Base-by-base conservation (phyloP, 2,888 invertebrate species). In the Phlogophora meticulosa region DNA sequence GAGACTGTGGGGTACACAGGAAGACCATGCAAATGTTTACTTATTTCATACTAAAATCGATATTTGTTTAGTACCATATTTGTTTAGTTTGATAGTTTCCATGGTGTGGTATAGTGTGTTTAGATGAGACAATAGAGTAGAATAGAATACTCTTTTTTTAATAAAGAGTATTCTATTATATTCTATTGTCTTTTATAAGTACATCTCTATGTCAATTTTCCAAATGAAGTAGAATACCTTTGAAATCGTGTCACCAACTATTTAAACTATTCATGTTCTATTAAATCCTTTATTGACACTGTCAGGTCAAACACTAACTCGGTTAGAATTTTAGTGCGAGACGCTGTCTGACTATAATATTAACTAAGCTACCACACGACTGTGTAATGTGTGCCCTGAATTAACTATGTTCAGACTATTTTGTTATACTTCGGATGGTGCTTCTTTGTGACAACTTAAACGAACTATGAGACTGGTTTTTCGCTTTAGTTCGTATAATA, bases 231-330 rank as follows among this genome's bases (percentile, higher is more conserved):
- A 28, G 28, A 46, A 60, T 51, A 40, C 46, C 42, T 32, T 20
- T 10, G 10, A 36, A 36, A 34, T 60, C 17, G 20, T 32, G 15
- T 58, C 28, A 52, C 46, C 7, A 65, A 51, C 55, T 20, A 22
- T 28, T 28, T 49, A 22, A 58, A 64, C 49, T 45, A 56, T 59
- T 52, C 20, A 52, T 38, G 55, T 43, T 46, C 32, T 43, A 60
- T 59, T 68, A 52, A 74, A 52, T 40, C n/a, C 22, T 61, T 65
- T 65, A 72, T 76, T 72, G 77, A 67, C 77, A 55, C 38, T 36
- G 36, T 40, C 17, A 59, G 48, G 49, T 64, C 49, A 67, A 67
- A 66, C 60, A 40, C 34, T 56, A 65, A 71, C 49, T 56, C 28
- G 5, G 46, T 76, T 62, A 71, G 51, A 66, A 71, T 66, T 48